These are phyloP conservation scores for Hycleus cichorii DNA, from an alignment of 1,140 invertebrate species.

Conservation along the genomic window DNA sequence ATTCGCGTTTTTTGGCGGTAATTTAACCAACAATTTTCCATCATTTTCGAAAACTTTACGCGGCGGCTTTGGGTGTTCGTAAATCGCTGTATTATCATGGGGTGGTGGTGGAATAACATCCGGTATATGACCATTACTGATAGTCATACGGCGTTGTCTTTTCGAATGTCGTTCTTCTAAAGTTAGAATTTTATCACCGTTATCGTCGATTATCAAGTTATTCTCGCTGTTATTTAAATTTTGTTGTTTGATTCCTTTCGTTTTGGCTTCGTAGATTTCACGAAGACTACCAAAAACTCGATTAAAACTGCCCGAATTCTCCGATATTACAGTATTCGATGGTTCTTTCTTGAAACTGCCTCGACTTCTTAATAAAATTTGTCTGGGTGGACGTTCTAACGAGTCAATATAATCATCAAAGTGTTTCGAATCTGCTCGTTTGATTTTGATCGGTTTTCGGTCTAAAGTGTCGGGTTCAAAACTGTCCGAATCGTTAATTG, in stretches of 20 bases:
- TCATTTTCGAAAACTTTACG: constrained; percentile 41
- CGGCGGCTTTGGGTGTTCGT: constrained; percentile 53
- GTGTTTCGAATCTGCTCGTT: not conserved
- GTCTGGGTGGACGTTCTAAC: constrained; percentile 48
- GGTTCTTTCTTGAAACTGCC: constrained; percentile 55
- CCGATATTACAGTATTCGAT: not conserved
- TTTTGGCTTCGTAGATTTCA: constrained; percentile 62
- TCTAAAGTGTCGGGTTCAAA: constrained; percentile 81
- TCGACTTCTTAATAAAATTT: constrained; percentile 49
- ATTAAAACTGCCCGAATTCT: constrained; percentile 30
- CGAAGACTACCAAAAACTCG: constrained; percentile 58
- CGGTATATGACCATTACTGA: constrained; percentile 46
- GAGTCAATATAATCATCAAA: constrained; percentile 46
- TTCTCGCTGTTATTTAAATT: constrained; percentile 18
- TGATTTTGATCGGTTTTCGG: constrained; percentile 61
- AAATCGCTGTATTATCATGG: constrained; percentile 46
- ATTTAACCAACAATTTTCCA: constrained; percentile 26
- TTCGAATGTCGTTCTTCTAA: constrained; percentile 59
- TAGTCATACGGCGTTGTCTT: constrained; percentile 52
- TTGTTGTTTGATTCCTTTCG: constrained; percentile 33
- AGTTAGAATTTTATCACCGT: constrained; percentile 48
- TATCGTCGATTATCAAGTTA: not conserved
- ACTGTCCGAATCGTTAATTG: constrained; percentile 61
- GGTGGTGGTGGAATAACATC: constrained; percentile 56
- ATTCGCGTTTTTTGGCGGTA: constrained; percentile 55